Conservation (phyloP, 2,888 invertebrate genomes). For the Xestia sexstrigata region DNA sequence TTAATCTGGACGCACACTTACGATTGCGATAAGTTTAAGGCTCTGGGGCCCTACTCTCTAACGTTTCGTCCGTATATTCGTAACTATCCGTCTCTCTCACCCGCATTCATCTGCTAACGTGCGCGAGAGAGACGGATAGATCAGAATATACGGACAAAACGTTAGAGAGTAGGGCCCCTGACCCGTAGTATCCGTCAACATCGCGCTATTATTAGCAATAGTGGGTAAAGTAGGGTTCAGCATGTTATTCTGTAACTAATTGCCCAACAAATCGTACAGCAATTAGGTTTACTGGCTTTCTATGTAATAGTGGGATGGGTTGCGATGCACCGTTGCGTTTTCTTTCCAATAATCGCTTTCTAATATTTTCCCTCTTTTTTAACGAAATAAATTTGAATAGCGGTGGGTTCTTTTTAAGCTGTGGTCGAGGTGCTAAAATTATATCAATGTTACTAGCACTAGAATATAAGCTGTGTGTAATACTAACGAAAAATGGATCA, state of each 20-base stretch:
- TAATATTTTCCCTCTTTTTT: slow-evolving; percentile 12
- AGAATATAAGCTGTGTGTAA: no score
- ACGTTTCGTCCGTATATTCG: no score
- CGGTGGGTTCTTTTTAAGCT: not conserved
- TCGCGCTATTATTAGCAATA: slow-evolving; percentile 51
- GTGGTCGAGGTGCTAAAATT: not conserved
- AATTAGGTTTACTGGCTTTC: slow-evolving; percentile 65
- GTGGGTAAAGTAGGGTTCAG: slow-evolving; percentile 59
- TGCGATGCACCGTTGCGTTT: slow-evolving; percentile 24
- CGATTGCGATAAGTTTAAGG: not conserved
- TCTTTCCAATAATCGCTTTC: slow-evolving; percentile 29
- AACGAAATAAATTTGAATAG: not conserved
- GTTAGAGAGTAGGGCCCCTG: not conserved
- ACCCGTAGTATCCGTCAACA: slow-evolving; percentile 25
- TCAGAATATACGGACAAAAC: no score
- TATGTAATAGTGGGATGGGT: slow-evolving; percentile 60
- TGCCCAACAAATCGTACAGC: slow-evolving; percentile 65
- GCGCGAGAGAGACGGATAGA: no score
- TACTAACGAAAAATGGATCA: no score
- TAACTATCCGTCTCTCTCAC: no score
- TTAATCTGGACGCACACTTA: not conserved
- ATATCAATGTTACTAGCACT: no score
- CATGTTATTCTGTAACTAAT: slow-evolving; percentile 68
- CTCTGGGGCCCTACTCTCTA: not conserved
- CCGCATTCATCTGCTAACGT: no score